Evolutionary conservation across 35 echinoderm and acorn worm genomes (phyloP).

Genomic region (Hemicentrotus pulcherrimus): DNA sequence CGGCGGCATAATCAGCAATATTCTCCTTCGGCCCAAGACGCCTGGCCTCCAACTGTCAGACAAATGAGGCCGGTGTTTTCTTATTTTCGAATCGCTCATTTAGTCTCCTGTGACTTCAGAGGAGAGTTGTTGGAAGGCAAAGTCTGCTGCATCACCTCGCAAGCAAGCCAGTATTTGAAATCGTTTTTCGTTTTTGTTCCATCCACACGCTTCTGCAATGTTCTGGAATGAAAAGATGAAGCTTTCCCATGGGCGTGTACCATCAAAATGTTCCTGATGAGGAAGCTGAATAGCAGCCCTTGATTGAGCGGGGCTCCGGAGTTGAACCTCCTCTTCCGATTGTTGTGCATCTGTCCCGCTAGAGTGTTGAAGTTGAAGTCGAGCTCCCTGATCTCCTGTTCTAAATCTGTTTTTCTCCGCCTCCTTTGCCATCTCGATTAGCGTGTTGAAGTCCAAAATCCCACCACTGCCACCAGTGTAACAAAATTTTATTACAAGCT

Average conservation of each 20-base stretch:
- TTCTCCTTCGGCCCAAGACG: not conserved
- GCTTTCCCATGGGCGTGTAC: not conserved
- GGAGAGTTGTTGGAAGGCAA: not conserved
- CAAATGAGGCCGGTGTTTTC: not conserved
- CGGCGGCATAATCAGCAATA: slow-evolving; percentile 1
- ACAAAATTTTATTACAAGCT: too few relatives aligned
- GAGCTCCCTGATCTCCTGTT: slow-evolving; percentile 1
- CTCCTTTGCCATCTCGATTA: not conserved
- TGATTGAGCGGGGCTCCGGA: not conserved
- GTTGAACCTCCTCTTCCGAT: not conserved
- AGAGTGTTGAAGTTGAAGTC: not conserved
- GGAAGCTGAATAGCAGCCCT: not conserved
- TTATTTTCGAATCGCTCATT: not conserved
- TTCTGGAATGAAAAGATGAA: not conserved
- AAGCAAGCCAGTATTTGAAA: not conserved
- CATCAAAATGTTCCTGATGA: slow-evolving; percentile 23
- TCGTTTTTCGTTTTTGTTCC: not conserved
- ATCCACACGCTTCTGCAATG: not conserved
- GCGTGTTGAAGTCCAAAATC: not conserved
- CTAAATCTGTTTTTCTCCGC: slow-evolving; percentile 7
- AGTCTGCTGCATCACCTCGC: not conserved
- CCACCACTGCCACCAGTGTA: not conserved
- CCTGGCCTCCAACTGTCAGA: not conserved
- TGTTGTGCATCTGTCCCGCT: not conserved
- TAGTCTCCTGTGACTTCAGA: not conserved